Evolutionary conservation across 2,113 vertebrate species (phyloP), one percentile per base, ranked within the genome.

Genomic region (Etheostoma cragini): DNA sequence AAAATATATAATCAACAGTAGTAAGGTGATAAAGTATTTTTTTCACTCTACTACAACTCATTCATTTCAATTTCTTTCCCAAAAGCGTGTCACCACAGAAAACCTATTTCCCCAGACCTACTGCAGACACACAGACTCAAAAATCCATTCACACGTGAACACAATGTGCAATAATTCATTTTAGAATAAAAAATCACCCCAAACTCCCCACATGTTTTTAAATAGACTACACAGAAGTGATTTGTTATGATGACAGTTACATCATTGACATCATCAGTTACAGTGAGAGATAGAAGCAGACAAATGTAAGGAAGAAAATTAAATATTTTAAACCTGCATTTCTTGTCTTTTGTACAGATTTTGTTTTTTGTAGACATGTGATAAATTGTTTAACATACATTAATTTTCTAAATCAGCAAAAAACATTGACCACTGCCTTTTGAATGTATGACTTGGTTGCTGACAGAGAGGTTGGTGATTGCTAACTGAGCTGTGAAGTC

Each of bases 81-180:
- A 14, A 26, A 67, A 72, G n/a, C 42, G 6, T 6, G 26, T 70
- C 46, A 47, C 4, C 30, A 72, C 26, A 49, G 21, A 35, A 69
- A 72, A 66, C 54, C 42, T 62, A 30, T 45, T 70, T 78, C 38
- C 7, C 24, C 38, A 42, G 38, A 11, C 17, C 22, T 21, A 58
- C 58, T 52, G 38, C 26, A 76, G 8, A 50, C 30, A 78, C 26
- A 70, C 35, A 3, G 4, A 69, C 76, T 61, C 45, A 52, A 1
- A 61, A 65, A 68, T 53, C 24, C 7, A 70, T 26, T 78, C 52
- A 76, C 60, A 86, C 46, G 30, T 30, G 30, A 30, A 82, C 15
- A 84, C 46, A 72, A 38, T 42, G 47, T 21, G 24, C 61, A 73
- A 54, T 76, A 83, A 86, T 87, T 86, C 60, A 73, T 24, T 71